phyloP scores from a whole-genome alignment of 2,797 vertebrate species.

The Spinus olivaceus region DNA sequence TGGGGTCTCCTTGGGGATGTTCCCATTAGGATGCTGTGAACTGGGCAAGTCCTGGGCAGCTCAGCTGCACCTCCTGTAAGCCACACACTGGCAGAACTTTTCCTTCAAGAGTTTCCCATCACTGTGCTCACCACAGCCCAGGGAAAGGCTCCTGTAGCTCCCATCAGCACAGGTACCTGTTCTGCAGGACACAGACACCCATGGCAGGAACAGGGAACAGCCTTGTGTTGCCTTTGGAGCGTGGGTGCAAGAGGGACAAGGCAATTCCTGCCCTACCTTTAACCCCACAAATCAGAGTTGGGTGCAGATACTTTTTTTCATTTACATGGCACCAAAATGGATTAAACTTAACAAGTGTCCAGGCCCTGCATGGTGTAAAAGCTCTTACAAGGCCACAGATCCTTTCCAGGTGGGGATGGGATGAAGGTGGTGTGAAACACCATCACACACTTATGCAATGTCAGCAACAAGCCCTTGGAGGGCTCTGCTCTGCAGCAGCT shows the following conservation, averaged over 20 bases:
- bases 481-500: not conserved
- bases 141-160: not conserved
- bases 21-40: rapidly evolving
- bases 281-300: not conserved
- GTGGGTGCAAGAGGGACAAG: not conserved
- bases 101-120: not conserved
- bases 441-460: rapidly evolving
- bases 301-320: not conserved
- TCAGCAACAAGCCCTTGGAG: not conserved
- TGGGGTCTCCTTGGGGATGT: not conserved
- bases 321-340: rapidly evolving
- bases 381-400: not conserved
- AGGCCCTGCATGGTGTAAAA: not conserved
- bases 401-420: not conserved
- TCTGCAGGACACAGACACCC: not conserved
- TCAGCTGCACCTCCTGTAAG: not conserved
- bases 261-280: not conserved
- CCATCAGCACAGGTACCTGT: rapidly evolving
- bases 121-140: not conserved
- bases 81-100: rapidly evolving
- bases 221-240: not conserved
- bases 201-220: not conserved
- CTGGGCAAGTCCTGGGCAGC: rapidly evolving
- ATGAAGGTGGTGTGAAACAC: not conserved
- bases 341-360: not conserved